Percentiles rank a stretch among this genome's conserved stretches.
Conservation (phyloP, 2,888 invertebrate species). For the Agriopis leucophaearia region DNA sequence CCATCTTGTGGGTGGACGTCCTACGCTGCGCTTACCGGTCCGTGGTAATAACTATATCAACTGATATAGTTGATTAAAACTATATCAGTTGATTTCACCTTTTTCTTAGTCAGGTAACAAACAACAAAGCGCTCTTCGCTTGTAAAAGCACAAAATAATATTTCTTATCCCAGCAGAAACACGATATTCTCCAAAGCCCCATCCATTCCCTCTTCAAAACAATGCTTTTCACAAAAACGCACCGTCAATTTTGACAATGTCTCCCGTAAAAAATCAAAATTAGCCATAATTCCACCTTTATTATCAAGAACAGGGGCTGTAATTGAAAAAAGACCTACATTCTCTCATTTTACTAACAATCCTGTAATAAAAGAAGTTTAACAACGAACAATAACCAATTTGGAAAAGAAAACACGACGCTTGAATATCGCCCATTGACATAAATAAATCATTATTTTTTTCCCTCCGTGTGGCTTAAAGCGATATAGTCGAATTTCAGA, state of each 20-base stretch:
- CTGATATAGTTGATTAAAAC: no score
- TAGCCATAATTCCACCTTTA: conserved; percentile 72
- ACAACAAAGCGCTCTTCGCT: background rate
- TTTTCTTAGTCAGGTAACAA: background rate
- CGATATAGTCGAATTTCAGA: conserved; percentile 64
- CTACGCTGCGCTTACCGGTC: no score
- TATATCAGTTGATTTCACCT: no score
- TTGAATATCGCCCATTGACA: conserved; percentile 80
- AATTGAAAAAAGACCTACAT: conserved; percentile 74
- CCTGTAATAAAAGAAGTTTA: conserved; percentile 82
- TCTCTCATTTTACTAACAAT: conserved; percentile 81
- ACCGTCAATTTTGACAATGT: conserved; percentile 47
- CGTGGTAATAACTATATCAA: no score
- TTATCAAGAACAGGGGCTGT: conserved; percentile 65
- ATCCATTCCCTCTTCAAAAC: conserved; percentile 37
- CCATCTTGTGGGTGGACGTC: no score
- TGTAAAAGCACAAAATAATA: background rate
- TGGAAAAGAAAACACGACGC: conserved; percentile 76
- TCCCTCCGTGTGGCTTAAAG: conserved; percentile 52
- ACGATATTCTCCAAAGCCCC: conserved; percentile 29
- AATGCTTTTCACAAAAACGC: conserved; percentile 47
- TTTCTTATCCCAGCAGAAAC: background rate
- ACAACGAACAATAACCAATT: conserved; percentile 83
- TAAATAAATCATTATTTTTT: conserved; percentile 85
- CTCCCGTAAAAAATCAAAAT: conserved; percentile 67